phyloP scores from a whole-genome alignment of 1,140 invertebrate genomes.

The Eupeodes corollae region DNA sequence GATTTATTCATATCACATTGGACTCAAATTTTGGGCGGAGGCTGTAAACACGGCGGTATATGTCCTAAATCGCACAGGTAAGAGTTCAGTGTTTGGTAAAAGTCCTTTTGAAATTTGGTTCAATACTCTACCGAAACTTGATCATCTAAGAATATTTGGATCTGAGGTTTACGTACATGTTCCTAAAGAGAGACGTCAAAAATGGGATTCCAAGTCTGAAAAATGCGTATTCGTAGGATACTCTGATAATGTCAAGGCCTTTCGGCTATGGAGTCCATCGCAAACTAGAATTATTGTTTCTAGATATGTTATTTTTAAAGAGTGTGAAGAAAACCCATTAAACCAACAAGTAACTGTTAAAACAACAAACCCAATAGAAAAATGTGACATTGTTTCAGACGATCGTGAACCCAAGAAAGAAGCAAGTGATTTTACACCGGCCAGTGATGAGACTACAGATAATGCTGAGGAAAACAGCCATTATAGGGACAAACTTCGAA shows the following conservation, averaged over 20 bases:
- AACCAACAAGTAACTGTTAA: no score
- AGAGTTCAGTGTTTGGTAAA: constrained; percentile 18
- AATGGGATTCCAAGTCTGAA: constrained; percentile 30
- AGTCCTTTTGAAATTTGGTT: constrained; percentile 33
- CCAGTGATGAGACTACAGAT: no score
- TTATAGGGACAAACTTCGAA: no score
- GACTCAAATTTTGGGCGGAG: constrained; percentile 34
- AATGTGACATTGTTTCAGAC: no score
- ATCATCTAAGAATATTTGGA: constrained; percentile 28
- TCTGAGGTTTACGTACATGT: constrained; percentile 28
- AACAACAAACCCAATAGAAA: no score
- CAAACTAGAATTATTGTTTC: constrained; percentile 9
- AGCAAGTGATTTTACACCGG: background rate
- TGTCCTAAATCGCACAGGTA: constrained; percentile 34
- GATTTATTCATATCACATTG: constrained; percentile 25
- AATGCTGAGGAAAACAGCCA: background rate
- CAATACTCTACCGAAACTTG: constrained; percentile 17
- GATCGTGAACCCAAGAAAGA: no score
- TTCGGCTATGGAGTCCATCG: constrained; percentile 6
- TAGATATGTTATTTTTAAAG: constrained; percentile 12
- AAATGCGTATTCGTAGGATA: constrained; percentile 34
- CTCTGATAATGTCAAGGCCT: constrained; percentile 26
- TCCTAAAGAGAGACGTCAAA: constrained; percentile 29
- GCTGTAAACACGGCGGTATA: constrained; percentile 31
- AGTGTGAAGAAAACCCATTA: background rate